Percentiles rank a stretch among this genome's conserved stretches.
phyloP scores from a whole-genome alignment of 2,888 invertebrate species.

The Psococerastis gibbosa region DNA sequence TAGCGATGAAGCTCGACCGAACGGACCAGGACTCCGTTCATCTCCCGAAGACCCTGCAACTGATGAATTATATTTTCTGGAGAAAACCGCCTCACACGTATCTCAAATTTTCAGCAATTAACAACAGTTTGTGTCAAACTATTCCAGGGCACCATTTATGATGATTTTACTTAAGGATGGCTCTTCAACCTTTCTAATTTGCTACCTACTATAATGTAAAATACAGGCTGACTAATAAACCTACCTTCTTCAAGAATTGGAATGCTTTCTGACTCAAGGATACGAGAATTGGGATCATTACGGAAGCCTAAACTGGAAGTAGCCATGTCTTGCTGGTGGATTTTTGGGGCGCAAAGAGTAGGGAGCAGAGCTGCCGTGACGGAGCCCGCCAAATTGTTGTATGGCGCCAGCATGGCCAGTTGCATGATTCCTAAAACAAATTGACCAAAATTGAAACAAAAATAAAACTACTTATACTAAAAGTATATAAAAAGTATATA shows the following conservation, averaged over 20 bases:
- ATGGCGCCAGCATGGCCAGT: slow-evolving; percentile 32
- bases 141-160: no score
- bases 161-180: no score
- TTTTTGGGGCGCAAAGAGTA: slow-evolving; percentile 28
- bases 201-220: no score
- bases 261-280: slow-evolving; percentile 11
- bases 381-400: slow-evolving; percentile 32
- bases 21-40: slow-evolving; percentile 1
- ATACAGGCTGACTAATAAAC: no score
- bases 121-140: no score
- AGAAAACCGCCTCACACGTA: no score
- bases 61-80: neutral
- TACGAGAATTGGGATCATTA: slow-evolving; percentile 9
- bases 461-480: no score
- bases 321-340: slow-evolving; percentile 15
- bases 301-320: slow-evolving; percentile 4
- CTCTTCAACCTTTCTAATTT: no score
- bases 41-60: slow-evolving; percentile 6
- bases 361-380: slow-evolving; percentile 32
- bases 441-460: no score
- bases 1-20: neutral
- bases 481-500: no score
- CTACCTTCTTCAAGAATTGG: slow-evolving; percentile 6
- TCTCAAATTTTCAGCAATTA: no score
- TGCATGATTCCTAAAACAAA: slow-evolving; percentile 31